Conservation (phyloP, 2,797 vertebrate species). For the Lophotriccus pileatus region DNA sequence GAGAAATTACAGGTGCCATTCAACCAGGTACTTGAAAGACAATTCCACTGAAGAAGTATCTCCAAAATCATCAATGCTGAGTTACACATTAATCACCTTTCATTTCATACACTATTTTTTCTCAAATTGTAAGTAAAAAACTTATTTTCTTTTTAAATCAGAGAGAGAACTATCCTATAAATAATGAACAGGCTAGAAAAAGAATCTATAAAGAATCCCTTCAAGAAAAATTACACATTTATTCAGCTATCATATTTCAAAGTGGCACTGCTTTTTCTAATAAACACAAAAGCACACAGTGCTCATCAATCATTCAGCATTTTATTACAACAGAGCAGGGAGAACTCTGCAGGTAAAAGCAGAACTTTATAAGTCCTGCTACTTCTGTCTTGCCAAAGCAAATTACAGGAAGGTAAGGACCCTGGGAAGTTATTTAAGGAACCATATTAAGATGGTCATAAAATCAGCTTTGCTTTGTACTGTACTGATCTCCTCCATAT, state of each 20-base stretch:
- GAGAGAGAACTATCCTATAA: background rate
- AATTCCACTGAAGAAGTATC: background rate
- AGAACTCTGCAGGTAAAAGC: background rate
- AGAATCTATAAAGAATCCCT: background rate
- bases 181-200: background rate
- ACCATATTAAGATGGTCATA: background rate
- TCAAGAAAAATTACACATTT: constrained; percentile 22
- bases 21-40: background rate
- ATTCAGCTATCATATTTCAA: constrained; percentile 10
- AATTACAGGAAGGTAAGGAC: background rate
- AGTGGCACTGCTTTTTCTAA: background rate
- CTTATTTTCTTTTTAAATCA: background rate
- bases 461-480: background rate
- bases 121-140: background rate
- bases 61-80: background rate
- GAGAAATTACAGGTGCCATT: background rate
- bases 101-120: background rate
- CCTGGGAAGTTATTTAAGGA: background rate
- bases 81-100: background rate
- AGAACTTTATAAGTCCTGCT: background rate
- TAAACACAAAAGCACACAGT: background rate
- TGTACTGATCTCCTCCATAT: background rate
- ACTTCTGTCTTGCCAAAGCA: background rate
- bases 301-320: constrained; percentile 11
- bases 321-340: background rate